These are phyloP conservation scores for Tiliacea citrago DNA, from an alignment of 2,888 invertebrate genomes.

Conservation along the genomic window DNA sequence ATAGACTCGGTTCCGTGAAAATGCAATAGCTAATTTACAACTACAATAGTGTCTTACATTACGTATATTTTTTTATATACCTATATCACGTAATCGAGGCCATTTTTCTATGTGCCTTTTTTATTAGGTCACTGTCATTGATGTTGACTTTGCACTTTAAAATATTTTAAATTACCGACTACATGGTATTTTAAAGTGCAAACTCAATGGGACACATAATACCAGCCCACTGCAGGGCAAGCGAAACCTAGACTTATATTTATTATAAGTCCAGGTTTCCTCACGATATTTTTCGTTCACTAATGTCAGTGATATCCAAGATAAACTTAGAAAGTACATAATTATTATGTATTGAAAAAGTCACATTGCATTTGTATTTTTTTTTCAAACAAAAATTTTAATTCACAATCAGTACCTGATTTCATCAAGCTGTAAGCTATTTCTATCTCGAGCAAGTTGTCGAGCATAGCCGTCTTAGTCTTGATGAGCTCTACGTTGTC, in stretches of 20 bases:
- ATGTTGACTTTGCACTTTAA: too few relatives aligned
- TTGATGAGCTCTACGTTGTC: constrained; percentile 94
- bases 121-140: too few relatives aligned
- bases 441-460: constrained; percentile 98
- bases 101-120: too few relatives aligned
- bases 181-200: background rate
- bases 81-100: too few relatives aligned
- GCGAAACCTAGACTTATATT: background rate
- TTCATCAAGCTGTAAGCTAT: constrained; percentile 97
- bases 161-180: background rate
- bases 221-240: background rate
- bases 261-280: background rate
- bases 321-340: background rate
- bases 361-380: too few relatives aligned
- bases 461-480: constrained; percentile 95
- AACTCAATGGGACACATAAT: background rate
- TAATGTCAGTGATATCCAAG: too few relatives aligned
- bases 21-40: background rate
- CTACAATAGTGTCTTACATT: background rate
- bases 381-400: background rate
- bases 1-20: background rate
- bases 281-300: background rate
- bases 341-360: background rate
- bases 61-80: too few relatives aligned
- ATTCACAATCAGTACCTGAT: constrained; percentile 75